Evolutionary conservation across 2,888 invertebrate species (phyloP), one percentile per base, ranked within the genome.

Genomic region (Plebejus melissa): DNA sequence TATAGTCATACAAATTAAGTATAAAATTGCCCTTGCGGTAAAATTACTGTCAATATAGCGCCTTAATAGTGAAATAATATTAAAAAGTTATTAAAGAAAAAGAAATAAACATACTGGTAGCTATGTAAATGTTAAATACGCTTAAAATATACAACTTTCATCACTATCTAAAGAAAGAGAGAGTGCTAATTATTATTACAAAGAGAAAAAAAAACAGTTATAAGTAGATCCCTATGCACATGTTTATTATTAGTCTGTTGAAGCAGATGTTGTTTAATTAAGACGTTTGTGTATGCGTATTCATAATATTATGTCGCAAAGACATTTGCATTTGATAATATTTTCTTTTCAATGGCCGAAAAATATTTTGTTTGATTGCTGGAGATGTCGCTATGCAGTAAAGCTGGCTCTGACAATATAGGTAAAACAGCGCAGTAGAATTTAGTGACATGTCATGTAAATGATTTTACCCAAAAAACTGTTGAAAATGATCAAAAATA

Each of bases 221-320:
- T 13, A 65, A 36, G 65, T 13, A 32, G 65, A 11, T 9, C 22
- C 65, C 32, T 65, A 36, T 32, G 65, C 65, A 65, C 32, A 65
- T 4, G 65, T 32, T 65, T 65, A 65, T 65, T 65, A 65, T 65
- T 65, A 36, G 13, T 65, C 1, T 65, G 11, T 5, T 36, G 65
- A 65, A 65, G 65, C 65, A 65, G 32, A 65, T 65, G 65, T 65
- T 65, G 65, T 16, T 54, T 65, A 65, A 65, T 36, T 32, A 65
- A 65, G 65, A 65, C 65, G 32, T 65, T 65, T 32, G 32, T 36
- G 11, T 65, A 36, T 36, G 13, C 65, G 11, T 16, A 36, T 65
- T 11, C 65, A 65, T 65, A 32, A 32, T 32, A 32, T 1, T 32
- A 65, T 65, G 36, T 65, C 32, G 65, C 65, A 65, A 65, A 65